Conservation (phyloP, 2,888 invertebrate species). For the Caenorhabditis becei region DNA sequence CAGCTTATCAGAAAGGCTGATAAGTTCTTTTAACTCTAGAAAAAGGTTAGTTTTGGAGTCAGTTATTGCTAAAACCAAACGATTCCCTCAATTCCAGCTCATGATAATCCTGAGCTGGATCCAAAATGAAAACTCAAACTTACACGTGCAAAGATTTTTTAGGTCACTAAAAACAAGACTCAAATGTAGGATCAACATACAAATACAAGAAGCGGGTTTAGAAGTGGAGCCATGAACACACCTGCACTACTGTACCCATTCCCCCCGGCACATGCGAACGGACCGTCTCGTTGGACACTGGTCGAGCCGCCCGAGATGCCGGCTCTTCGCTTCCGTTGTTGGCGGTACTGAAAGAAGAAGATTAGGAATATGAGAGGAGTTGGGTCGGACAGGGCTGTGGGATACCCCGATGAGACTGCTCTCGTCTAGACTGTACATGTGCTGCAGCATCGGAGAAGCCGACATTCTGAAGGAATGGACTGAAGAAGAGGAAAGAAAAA, state of each 20-base stretch:
- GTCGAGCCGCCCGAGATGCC: slow-evolving; percentile 69
- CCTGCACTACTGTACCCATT: slow-evolving; percentile 70
- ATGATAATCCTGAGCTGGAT: too few species aligned
- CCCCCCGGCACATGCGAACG: slow-evolving; percentile 68
- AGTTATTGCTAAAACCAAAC: too few species aligned
- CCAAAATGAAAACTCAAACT: too few species aligned
- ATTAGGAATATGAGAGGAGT: not conserved
- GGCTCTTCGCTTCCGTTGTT: slow-evolving; percentile 68
- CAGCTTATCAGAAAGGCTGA: too few species aligned
- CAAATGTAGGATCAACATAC: too few species aligned
- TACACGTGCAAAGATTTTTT: too few species aligned
- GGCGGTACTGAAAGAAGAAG: slow-evolving; percentile 67
- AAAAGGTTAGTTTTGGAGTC: too few species aligned
- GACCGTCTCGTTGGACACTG: slow-evolving; percentile 50
- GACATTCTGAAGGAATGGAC: slow-evolving; percentile 44
- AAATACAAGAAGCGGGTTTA: too few species aligned
- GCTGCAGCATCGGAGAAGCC: slow-evolving; percentile 64
- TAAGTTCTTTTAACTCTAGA: too few species aligned
- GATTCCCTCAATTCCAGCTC: too few species aligned
- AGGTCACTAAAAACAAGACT: too few species aligned
- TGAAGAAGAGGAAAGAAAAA: not conserved
- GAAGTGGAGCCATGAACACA: slow-evolving; percentile 13
- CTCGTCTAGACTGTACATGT: slow-evolving; percentile 71
- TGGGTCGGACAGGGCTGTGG: slow-evolving; percentile 31
- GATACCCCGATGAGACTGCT: slow-evolving; percentile 55